Percentiles rank a stretch among this genome's conserved stretches.
These are phyloP conservation scores for Drosophila sproati DNA, from an alignment of 1,140 invertebrate genomes.

Conservation along the genomic window DNA sequence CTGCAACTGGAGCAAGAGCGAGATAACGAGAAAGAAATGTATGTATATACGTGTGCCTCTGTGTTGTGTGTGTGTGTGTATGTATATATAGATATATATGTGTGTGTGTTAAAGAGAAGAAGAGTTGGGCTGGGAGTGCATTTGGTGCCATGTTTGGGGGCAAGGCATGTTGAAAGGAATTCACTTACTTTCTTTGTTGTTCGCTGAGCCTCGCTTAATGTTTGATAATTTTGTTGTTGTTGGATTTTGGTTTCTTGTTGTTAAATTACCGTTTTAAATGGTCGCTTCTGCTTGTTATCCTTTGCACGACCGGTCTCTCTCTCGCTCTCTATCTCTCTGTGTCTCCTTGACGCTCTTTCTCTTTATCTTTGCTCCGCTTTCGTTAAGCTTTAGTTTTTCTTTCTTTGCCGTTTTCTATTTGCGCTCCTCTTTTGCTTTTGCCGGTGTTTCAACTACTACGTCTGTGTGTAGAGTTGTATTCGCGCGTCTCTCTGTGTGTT, in stretches of 20 bases:
- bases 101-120: not conserved
- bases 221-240: slow-evolving; percentile 26
- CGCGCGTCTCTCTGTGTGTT: slow-evolving; percentile 18
- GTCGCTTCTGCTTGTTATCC: slow-evolving; percentile 42
- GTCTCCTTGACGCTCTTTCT: not conserved
- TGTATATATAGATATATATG: not conserved
- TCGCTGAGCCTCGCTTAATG: slow-evolving; percentile 36
- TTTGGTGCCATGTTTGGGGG: slow-evolving; percentile 66
- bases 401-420: slow-evolving; percentile 49
- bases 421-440: slow-evolving; percentile 45
- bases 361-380: slow-evolving; percentile 9
- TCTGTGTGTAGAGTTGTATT: slow-evolving; percentile 8
- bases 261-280: slow-evolving; percentile 43
- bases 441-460: slow-evolving; percentile 49
- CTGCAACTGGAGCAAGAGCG: slow-evolving; percentile 72
- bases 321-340: slow-evolving; percentile 1
- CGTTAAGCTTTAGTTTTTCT: slow-evolving; percentile 49
- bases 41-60: not conserved
- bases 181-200: slow-evolving; percentile 78
- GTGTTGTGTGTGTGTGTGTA: not conserved
- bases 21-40: slow-evolving; percentile 13
- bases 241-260: slow-evolving; percentile 39
- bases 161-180: slow-evolving; percentile 67
- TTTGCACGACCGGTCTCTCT: slow-evolving; percentile 24
- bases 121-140: slow-evolving; percentile 20